phyloP scores from a whole-genome alignment of 2,113 vertebrate genomes.

The Microtus richardsoni region DNA sequence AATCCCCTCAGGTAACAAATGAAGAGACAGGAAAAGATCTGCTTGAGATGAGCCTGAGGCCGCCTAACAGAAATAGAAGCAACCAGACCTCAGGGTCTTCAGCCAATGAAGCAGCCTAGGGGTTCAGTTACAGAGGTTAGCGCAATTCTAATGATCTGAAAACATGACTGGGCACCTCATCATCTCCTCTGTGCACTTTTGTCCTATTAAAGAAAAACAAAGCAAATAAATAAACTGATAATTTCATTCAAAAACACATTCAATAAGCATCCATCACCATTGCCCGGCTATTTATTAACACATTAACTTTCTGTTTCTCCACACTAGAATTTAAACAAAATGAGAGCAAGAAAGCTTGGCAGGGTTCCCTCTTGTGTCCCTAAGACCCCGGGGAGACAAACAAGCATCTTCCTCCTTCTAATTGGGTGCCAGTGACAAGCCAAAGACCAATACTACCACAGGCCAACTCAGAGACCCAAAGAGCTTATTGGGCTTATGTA shows the following conservation, averaged over 20 bases:
- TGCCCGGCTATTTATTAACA: background rate
- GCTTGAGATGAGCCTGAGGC: background rate
- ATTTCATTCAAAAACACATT: constrained; percentile 20
- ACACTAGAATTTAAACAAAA: background rate
- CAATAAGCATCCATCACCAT: background rate
- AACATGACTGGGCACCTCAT: background rate
- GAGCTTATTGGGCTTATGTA: background rate
- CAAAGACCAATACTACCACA: background rate
- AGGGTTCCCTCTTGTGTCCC: background rate
- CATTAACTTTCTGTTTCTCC: background rate
- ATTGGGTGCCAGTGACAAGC: too few species aligned
- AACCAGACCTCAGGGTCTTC: background rate
- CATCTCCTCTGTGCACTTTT: background rate
- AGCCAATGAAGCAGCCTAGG: background rate
- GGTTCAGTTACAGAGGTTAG: background rate
- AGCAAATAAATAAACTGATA: background rate
- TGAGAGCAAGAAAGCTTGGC: background rate
- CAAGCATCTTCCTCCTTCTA: background rate
- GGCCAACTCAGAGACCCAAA: background rate
- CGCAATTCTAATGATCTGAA: background rate
- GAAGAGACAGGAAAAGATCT: background rate
- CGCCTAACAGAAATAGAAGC: background rate
- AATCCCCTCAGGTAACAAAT: background rate
- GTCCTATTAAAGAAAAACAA: background rate
- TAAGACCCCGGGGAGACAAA: background rate